Conservation (phyloP, 2,888 invertebrate species). For the Spisula solida region DNA sequence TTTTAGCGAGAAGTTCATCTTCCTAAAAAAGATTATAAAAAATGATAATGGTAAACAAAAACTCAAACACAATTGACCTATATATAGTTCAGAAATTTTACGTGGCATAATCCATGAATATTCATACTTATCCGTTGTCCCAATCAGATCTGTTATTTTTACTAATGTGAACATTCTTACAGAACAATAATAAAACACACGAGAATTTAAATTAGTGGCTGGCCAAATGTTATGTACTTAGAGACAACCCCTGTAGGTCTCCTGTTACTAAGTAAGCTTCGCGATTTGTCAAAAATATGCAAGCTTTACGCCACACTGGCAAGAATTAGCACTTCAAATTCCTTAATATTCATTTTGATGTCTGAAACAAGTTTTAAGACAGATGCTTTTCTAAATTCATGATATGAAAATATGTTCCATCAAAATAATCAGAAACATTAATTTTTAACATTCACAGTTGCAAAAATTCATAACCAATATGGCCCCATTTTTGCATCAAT, state of each 20-base stretch:
- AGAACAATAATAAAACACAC: too few species aligned
- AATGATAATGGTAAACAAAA: background rate
- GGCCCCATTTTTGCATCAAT: background rate
- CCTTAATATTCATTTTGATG: background rate
- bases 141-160: too few species aligned
- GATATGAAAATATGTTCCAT: background rate
- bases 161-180: too few species aligned
- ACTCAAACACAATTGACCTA: too few species aligned
- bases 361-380: background rate
- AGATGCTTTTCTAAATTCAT: background rate
- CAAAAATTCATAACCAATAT: constrained; percentile 6
- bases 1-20: constrained; percentile 78
- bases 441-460: background rate
- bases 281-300: background rate
- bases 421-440: background rate
- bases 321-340: background rate
- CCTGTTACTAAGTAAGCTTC: too few species aligned
- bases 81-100: too few species aligned
- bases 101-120: too few species aligned
- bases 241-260: too few species aligned
- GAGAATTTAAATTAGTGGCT: too few species aligned
- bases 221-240: too few species aligned
- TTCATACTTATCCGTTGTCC: too few species aligned
- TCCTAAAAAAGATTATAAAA: constrained; percentile 55
- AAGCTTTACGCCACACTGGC: background rate